A percentile compares a stretch with the other conserved stretches of the same genome.
phyloP scores from a whole-genome alignment of 2,888 invertebrate genomes.

The Cephalotes varians region DNA sequence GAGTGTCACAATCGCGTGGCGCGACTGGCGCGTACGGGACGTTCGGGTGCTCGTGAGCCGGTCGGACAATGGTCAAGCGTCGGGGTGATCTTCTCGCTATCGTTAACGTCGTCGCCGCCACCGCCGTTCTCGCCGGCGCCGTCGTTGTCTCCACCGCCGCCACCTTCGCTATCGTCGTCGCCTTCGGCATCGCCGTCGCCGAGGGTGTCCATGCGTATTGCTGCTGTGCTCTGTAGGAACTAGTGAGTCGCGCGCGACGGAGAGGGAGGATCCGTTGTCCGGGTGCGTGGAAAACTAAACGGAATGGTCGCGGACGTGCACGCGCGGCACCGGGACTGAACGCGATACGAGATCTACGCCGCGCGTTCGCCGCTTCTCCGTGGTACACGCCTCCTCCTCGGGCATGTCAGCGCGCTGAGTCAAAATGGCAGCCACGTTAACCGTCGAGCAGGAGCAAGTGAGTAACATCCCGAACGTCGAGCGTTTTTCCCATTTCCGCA shows the following conservation, averaged over 20 bases:
- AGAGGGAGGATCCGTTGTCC: background rate
- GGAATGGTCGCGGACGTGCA: constrained; percentile 56
- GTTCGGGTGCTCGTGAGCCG: constrained; percentile 13
- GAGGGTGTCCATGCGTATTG: too few species aligned
- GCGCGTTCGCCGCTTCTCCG: constrained; percentile 1
- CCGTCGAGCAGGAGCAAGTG: constrained; percentile 92
- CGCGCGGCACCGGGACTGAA: constrained; percentile 50
- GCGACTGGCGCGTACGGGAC: too few species aligned
- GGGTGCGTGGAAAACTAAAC: constrained; percentile 8
- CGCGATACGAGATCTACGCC: constrained; percentile 20
- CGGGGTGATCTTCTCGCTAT: constrained; percentile 56
- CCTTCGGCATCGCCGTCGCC: background rate
- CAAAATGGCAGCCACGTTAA: constrained; percentile 91
- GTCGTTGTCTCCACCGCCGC: background rate
- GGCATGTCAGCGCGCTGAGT: constrained; percentile 74
- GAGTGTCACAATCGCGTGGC: constrained; percentile 47
- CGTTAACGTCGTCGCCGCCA: background rate
- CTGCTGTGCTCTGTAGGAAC: constrained; percentile 4
- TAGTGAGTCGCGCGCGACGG: background rate
- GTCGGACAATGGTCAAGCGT: constrained; percentile 55
- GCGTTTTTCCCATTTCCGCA: background rate
- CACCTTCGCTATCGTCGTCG: background rate
- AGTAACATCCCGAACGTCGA: constrained; percentile 83
- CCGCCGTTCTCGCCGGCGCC: background rate
- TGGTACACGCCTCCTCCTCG: constrained; percentile 29